Base-by-base conservation (phyloP, 1,140 invertebrate species). In the Drosophila lini region DNA sequence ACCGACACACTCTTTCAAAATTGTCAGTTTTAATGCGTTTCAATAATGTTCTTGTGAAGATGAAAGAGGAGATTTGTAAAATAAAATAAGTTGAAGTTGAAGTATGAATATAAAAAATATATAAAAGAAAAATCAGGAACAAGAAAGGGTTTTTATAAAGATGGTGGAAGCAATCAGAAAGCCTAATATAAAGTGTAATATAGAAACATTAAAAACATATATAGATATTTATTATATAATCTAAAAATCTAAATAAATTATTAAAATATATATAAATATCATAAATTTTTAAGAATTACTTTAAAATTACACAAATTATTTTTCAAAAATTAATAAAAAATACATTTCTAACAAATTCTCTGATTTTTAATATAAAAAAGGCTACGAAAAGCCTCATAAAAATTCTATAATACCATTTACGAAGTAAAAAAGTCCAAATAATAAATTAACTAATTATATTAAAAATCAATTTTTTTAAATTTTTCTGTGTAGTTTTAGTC, bases 11-110 rank as follows among this genome's bases (percentile, higher is more conserved):
- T 62, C 58, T 22, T 53, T 74, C 45, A 55, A 48, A 73, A 62
- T 73, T 74, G 47, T 74, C 68, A 73, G 55, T 74, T 62, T 55
- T 74, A 74, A 74, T 74, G 71, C 44, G 44, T 71, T 58, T 36
- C 31, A 41, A 50, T 61, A 64, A 64, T 61, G 56, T n/a, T 15
- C 19, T 13, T 19, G 32, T n/a, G 41, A 15, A 58, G 68, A 70
- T 70, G 19, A 71, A 71, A 48, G 52, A 4, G 6, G 10, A 15
- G 36, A 15, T 28, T 22, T 10, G 10, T 8, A 28, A 48, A 48
- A 42, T 10, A 22, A 32, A 31, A 32, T 1, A 32, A 32, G 25
- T 19, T 19, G 19, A 19, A 22, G 5, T 40, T 41, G 31, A 28
- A 22, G 31, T 5, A 38, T 28, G 5, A 10, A n/a, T 6, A 28